Base-by-base conservation (phyloP, 2,888 invertebrate species). In the Andricus quercusramuli region DNA sequence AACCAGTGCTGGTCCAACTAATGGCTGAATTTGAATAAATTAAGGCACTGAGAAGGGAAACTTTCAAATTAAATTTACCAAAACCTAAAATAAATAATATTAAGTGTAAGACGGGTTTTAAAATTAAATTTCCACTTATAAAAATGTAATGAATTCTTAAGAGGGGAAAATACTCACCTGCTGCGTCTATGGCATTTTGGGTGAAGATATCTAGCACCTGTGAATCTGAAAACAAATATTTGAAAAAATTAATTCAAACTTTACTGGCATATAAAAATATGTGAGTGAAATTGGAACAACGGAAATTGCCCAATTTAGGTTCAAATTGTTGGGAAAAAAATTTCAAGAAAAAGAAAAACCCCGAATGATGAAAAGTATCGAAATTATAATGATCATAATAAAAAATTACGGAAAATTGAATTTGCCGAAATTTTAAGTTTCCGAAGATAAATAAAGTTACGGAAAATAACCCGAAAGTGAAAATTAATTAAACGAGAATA, bases 21-120 rank as follows among this genome's bases (percentile, higher is more conserved):
- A 97, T 95, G 79, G 97, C 97, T 74, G 97, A 97, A 93, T 97
- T 97, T 86, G 97, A 94, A 91, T 97, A 97, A 84, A 97, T 97
- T 90, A 97, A 93, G 37, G 97, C 97, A 88, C 96, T 96, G 92
- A 97, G 93, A 80, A 96, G 94, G 91, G 97, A 93, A 86, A 97
- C 93, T 86, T 95, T 94, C 90, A 95, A 95, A 92, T 97, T 97
- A 93, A 97, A 97, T 91, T 95, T 95, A 81, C 97, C 97, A 93
- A 97, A 97, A 85, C 97, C 97, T 96, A 93, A 8, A 79, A 20
- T 22, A 29, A 41, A 62, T 51, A 25, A 68, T 56, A 44, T 17
- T 47, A 17, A 0, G 47, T 4, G 15, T 17, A 17, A 47, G 13
- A 44, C 17, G 2, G 4, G 17, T 47, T 47, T 47, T 17, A 5